phyloP scores from a whole-genome alignment of 2,888 invertebrate genomes.

The Melikaiella ostensackeni region DNA sequence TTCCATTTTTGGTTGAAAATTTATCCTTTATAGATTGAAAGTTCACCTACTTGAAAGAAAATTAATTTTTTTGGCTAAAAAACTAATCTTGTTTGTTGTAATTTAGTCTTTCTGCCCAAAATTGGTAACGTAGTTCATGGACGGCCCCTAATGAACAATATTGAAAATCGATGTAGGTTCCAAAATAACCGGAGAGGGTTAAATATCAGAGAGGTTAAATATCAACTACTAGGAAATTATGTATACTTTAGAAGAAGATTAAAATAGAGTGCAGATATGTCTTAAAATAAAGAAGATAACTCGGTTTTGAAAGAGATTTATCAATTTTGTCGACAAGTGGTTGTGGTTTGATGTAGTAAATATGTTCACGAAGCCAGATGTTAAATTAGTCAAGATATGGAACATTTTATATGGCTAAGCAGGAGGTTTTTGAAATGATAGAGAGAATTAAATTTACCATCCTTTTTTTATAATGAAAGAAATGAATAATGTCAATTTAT shows the following conservation, averaged over 20 bases:
- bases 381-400: not conserved
- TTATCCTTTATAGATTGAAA: too few relatives aligned
- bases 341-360: not conserved
- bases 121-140: too few relatives aligned
- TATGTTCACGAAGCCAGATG: not conserved
- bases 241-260: not conserved
- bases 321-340: not conserved
- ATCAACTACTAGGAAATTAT: not conserved
- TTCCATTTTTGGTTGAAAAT: too few relatives aligned
- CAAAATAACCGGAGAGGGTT: not conserved
- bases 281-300: not conserved
- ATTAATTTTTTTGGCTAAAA: too few relatives aligned
- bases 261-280: not conserved
- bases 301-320: not conserved
- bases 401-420: not conserved
- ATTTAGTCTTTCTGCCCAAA: too few relatives aligned
- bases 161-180: not conserved
- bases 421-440: not conserved
- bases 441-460: not conserved
- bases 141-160: too few relatives aligned
- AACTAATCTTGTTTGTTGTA: too few relatives aligned
- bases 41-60: too few relatives aligned
- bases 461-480: not conserved
- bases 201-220: too few relatives aligned
- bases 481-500: not conserved